phyloP scores from a whole-genome alignment of 2,113 vertebrate species.

The Lagopus leucura region DNA sequence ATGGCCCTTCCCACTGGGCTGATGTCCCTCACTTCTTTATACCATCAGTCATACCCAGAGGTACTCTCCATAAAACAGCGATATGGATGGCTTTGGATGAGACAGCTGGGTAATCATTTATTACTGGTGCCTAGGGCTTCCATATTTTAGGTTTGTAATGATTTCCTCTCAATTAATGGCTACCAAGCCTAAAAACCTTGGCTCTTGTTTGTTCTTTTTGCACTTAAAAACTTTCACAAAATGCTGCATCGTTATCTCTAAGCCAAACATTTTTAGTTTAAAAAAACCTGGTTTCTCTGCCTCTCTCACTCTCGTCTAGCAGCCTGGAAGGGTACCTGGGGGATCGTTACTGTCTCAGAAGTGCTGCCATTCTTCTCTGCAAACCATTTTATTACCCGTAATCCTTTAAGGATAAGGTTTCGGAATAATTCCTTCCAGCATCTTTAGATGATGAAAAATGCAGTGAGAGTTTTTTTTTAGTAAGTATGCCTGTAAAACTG shows the following conservation, averaged over 20 bases:
- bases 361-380: not conserved
- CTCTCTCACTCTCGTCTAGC: not conserved
- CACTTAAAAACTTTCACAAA: not conserved
- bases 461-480: not conserved
- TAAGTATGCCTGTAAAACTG: not conserved
- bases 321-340: not conserved
- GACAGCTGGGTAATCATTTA: not conserved
- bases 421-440: not conserved
- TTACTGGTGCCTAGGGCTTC: not conserved
- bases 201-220: not conserved
- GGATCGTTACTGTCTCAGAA: not conserved
- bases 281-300: not conserved
- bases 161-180: slow-evolving; percentile 3
- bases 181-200: not conserved
- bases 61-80: not conserved
- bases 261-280: not conserved
- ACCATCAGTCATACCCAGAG: not conserved
- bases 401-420: not conserved
- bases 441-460: not conserved
- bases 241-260: not conserved
- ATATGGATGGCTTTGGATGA: not conserved
- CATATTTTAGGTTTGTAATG: not conserved
- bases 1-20: not conserved
- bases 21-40: not conserved
- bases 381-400: not conserved